phyloP scores from a whole-genome alignment of 30 jellyfish, hydroid and myxozoan genomes.

The Mastigias papua region DNA sequence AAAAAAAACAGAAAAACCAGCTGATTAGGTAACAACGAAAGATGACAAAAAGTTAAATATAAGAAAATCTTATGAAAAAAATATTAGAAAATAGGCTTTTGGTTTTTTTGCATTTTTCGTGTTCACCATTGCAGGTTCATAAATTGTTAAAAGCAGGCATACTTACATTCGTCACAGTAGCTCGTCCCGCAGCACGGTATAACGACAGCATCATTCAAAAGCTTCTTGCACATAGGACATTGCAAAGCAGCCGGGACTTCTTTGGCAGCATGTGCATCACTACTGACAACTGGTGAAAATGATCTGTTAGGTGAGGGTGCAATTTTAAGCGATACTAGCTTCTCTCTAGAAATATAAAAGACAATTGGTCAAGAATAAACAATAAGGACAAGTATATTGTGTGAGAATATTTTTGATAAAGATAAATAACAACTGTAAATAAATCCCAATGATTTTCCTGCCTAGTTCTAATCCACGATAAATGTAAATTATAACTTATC shows the following conservation, averaged over 20 bases:
- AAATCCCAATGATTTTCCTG: too few species aligned
- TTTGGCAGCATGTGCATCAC: conserved; percentile 82
- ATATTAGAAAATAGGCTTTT: too few species aligned
- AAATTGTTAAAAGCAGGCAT: not conserved
- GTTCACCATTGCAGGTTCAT: too few species aligned
- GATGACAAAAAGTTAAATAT: too few species aligned
- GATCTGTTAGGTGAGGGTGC: conserved; percentile 37
- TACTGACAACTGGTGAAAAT: conserved; percentile 94
- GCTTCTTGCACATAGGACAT: conserved; percentile 96
- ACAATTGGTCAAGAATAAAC: not conserved
- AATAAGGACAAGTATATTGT: too few species aligned
- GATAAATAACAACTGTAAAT: too few species aligned
- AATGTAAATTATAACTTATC: not conserved
- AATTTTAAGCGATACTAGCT: conserved; percentile 38
- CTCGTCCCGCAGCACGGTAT: conserved; percentile 99
- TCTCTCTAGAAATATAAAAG: conserved; percentile 26
- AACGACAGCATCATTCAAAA: conserved; percentile 94
- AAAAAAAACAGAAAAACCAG: too few species aligned
- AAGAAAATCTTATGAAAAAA: too few species aligned
- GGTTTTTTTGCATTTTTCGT: too few species aligned
- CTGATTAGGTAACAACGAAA: too few species aligned
- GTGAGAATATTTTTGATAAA: too few species aligned
- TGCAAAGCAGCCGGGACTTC: conserved; percentile 91
- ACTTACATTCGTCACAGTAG: conserved; percentile 98
- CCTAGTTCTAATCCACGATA: too few species aligned